These are phyloP conservation scores for Percina caprodes DNA, from an alignment of 2,113 vertebrate genomes.

Conservation along the genomic window DNA sequence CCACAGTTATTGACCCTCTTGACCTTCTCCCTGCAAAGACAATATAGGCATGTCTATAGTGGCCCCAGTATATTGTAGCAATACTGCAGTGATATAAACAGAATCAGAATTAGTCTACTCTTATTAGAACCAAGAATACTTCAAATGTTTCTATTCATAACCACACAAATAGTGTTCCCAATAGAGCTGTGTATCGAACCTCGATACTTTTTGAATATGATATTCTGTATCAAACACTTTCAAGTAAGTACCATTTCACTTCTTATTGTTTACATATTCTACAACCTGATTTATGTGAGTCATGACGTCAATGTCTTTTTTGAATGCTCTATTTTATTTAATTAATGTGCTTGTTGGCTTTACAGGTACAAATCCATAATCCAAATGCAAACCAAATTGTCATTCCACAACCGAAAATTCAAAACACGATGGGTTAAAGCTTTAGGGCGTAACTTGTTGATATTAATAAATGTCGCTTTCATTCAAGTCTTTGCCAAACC, in stretches of 20 bases:
- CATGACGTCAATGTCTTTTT: not conserved
- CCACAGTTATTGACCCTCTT: slow-evolving; percentile 82
- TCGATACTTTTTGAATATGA: not conserved
- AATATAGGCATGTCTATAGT: slow-evolving; percentile 40
- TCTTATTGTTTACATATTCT: slow-evolving; percentile 5
- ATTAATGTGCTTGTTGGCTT: not conserved
- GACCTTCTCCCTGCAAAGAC: slow-evolving; percentile 79
- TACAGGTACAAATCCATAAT: not conserved
- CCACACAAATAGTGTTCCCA: slow-evolving; percentile 8
- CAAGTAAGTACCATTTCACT: not conserved
- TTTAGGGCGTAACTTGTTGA: no score
- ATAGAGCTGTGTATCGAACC: slow-evolving; percentile 7
- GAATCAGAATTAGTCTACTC: slow-evolving; percentile 24
- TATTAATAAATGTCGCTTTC: no score
- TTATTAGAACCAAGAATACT: slow-evolving; percentile 26
- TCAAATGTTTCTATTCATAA: slow-evolving; percentile 21
- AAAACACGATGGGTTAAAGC: not conserved
- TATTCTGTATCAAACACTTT: slow-evolving; percentile 10
- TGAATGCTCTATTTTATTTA: not conserved
- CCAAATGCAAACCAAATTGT: slow-evolving; percentile 6
- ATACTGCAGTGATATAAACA: slow-evolving; percentile 41
- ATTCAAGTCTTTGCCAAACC: no score
- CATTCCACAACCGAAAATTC: not conserved
- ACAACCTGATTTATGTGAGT: not conserved
- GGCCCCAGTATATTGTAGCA: slow-evolving; percentile 41